Conservation (phyloP, 2,113 vertebrate genomes). For the Nansenia antarctica region DNA sequence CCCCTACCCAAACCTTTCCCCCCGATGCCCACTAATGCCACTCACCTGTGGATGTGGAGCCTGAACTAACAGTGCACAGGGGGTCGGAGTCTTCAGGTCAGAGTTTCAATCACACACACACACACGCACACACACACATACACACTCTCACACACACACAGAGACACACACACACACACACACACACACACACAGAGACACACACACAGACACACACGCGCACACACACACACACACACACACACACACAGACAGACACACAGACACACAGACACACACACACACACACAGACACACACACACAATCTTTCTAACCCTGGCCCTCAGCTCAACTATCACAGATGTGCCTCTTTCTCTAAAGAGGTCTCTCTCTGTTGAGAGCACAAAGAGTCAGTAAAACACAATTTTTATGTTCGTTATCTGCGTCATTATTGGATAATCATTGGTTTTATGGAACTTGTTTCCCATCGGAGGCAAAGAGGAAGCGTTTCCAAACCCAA, state of each 20-base stretch:
- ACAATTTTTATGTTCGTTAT: constrained; percentile 5
- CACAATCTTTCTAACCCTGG: constrained; percentile 5
- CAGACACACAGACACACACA: neutral
- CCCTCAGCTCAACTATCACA: constrained; percentile 1
- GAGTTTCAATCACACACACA: neutral
- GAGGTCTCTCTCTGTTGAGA: no score
- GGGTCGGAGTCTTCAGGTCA: neutral
- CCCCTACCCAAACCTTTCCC: neutral
- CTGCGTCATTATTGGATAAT: constrained; percentile 27
- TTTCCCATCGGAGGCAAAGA: constrained; percentile 8
- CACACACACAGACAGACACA: no score
- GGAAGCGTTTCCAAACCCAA: constrained; percentile 5
- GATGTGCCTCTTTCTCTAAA: neutral
- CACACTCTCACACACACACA: no score
- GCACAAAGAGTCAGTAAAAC: constrained; percentile 7
- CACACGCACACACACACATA: no score
- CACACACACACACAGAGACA: no score
- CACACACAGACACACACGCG: no score
- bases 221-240: no score
- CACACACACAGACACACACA: no score
- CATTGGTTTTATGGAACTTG: constrained; percentile 23
- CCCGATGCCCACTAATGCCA: constrained; percentile 20
- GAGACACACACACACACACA: no score
- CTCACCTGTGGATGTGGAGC: constrained; percentile 30
- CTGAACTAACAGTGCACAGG: neutral